Evolutionary conservation across 2,888 invertebrate genomes (phyloP).

Genomic region (Eupeodes latifasciatus): DNA sequence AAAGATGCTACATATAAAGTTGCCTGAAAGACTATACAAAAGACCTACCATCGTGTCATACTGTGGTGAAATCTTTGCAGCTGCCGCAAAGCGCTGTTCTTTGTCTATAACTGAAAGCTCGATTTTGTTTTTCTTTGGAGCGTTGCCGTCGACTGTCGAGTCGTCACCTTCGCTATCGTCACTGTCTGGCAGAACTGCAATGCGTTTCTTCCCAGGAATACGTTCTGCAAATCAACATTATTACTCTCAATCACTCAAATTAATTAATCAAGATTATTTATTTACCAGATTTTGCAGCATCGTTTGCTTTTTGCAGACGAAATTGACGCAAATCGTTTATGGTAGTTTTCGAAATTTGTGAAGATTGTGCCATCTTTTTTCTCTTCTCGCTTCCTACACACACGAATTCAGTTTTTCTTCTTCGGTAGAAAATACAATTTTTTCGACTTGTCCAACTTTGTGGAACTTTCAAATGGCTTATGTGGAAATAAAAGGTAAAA

Average conservation of each 20-base stretch:
- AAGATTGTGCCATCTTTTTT: slow-evolving; percentile 68
- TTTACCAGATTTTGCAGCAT: slow-evolving; percentile 78
- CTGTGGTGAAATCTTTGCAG: slow-evolving; percentile 81
- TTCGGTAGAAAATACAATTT: neutral
- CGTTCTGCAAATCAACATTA: slow-evolving; percentile 78
- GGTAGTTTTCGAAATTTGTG: slow-evolving; percentile 76
- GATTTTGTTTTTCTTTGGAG: slow-evolving; percentile 80
- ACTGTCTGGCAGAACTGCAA: slow-evolving; percentile 82
- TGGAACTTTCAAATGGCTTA: neutral
- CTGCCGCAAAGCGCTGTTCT: slow-evolving; percentile 82
- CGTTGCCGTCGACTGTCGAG: slow-evolving; percentile 60
- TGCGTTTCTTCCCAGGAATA: slow-evolving; percentile 83
- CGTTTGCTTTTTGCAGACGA: slow-evolving; percentile 81
- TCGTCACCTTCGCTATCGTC: slow-evolving; percentile 81
- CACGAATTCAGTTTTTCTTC: neutral
- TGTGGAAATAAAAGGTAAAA: neutral
- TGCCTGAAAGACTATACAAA: neutral
- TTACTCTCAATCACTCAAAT: neutral
- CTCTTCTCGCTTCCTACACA: neutral
- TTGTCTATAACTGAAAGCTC: slow-evolving; percentile 82
- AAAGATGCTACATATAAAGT: neutral
- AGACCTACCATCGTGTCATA: slow-evolving; percentile 83
- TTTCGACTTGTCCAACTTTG: neutral
- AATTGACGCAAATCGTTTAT: slow-evolving; percentile 82
- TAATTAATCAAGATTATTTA: neutral